These are phyloP conservation scores for Paelopatides confundens DNA, from an alignment of 53 echinoderm and acorn worm genomes.

Conservation along the genomic window DNA sequence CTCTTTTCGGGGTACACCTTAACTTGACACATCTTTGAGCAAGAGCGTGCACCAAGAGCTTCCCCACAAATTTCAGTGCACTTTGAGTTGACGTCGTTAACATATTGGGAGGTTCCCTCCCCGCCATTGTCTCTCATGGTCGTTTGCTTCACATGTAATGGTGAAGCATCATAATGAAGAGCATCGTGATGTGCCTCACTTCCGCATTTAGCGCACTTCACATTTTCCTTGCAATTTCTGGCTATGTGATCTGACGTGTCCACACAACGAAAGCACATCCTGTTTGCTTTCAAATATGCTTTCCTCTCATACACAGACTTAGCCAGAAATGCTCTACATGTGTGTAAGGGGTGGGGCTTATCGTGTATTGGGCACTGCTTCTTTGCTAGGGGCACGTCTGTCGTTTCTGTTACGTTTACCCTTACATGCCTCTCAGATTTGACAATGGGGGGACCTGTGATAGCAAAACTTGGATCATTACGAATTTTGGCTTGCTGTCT, in stretches of 20 bases:
- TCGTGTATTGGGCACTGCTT: slow-evolving; percentile 58
- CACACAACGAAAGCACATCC: no score
- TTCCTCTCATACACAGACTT: slow-evolving; percentile 58
- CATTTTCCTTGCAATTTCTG: slow-evolving; percentile 1
- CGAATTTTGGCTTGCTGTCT: slow-evolving; percentile 31
- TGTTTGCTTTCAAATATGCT: slow-evolving; percentile 25
- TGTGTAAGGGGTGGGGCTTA: slow-evolving; percentile 53
- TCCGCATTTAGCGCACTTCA: slow-evolving; percentile 6
- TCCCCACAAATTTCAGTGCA: slow-evolving; percentile 54
- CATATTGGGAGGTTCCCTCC: not conserved
- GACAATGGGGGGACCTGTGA: not conserved
- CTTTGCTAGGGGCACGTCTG: not conserved
- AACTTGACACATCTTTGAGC: slow-evolving; percentile 64
- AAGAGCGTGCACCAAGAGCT: slow-evolving; percentile 33
- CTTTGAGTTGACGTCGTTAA: not conserved
- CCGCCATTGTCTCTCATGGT: not conserved
- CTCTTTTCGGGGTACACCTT: no score
- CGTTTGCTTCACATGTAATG: not conserved
- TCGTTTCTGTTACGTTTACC: slow-evolving; percentile 27
- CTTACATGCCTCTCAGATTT: not conserved
- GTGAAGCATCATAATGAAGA: not conserved
- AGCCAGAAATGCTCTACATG: slow-evolving; percentile 44
- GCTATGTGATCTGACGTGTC: not conserved
- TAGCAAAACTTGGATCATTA: slow-evolving; percentile 42
- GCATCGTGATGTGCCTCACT: not conserved